Conservation (phyloP, 1,140 invertebrate species). For the Archegozetes longisetosus region DNA sequence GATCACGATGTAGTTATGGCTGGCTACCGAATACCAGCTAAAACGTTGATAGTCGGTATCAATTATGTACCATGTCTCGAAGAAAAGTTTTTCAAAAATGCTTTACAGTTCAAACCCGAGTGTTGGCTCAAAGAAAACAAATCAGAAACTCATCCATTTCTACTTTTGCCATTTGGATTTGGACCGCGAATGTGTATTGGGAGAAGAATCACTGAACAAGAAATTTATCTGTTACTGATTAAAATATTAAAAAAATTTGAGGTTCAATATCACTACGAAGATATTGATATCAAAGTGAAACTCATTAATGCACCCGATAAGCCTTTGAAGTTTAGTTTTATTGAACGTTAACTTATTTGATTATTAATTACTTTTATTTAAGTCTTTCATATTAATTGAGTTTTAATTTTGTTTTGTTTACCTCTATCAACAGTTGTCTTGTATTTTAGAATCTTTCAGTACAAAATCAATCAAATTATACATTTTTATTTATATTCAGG, state of each 20-base stretch:
- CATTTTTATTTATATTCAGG: no score
- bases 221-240: slow-evolving; percentile 57
- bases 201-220: slow-evolving; percentile 58
- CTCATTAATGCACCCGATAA: slow-evolving; percentile 28
- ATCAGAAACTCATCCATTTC: slow-evolving; percentile 39
- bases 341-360: slow-evolving; percentile 20
- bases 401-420: no score
- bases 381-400: no score
- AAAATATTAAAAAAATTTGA: slow-evolving; percentile 33
- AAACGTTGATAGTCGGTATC: slow-evolving; percentile 23
- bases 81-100: slow-evolving; percentile 17
- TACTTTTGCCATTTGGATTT: slow-evolving; percentile 60
- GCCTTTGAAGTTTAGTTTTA: slow-evolving; percentile 28
- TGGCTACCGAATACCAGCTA: slow-evolving; percentile 20
- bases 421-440: no score
- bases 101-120: slow-evolving; percentile 39
- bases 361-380: no score
- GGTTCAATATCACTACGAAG: slow-evolving; percentile 28
- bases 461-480: no score
- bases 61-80: slow-evolving; percentile 21
- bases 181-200: slow-evolving; percentile 69
- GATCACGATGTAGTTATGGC: slow-evolving; percentile 13
- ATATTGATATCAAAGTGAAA: slow-evolving; percentile 25
- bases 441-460: no score
- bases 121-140: slow-evolving; percentile 52